Base-by-base conservation (phyloP, 2,113 vertebrate species). In the Cathartes aura region DNA sequence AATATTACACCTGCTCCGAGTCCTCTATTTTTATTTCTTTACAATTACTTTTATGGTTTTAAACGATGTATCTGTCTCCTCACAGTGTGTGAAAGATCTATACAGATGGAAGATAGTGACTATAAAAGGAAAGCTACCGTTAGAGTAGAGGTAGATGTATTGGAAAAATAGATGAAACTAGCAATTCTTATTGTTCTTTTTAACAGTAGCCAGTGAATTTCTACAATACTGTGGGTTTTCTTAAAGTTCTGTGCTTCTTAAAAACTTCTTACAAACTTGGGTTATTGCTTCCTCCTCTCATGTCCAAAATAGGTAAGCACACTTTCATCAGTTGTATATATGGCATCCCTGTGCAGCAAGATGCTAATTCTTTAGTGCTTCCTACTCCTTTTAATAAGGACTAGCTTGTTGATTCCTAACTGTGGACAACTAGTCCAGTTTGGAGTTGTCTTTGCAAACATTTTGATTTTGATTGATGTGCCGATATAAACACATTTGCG, bases 1-100 rank as follows among this genome's bases (percentile, higher is more conserved):
- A 92, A 90, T 94, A 67, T 24, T 92, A 62, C 40, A 92, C 62
- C 82, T 96, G 63, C 59, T 86, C 59, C 48, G 53, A 81, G 36
- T 70, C 75, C 50, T 88, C 58, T 70, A 26, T 52, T 96, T 96
- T 92, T 92, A 66, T 94, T 94, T 85, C 89, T 87, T 89, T 92
- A 67, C 58, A 60, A 70, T 89, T 87, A 84, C 56, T 79, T 95
- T 60, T 81, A 32, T 89, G 52, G 21, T 75, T 95, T 95, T 85
- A 91, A 91, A 85, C 0, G 0, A 43, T 43, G 19, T 82, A 63
- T 79, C 75, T 86, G 45, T 91, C 58, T 94, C 42, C 36, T 90
- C 43, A 67, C 20, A 48, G 26, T 82, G 23, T 87, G 34, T 82
- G 58, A 84, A 96, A 87, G 76, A 55, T 66, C 72, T 62, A 23